These are phyloP conservation scores for Typhlichthys subterraneus DNA, from an alignment of 2,797 vertebrate species.

Conservation along the genomic window DNA sequence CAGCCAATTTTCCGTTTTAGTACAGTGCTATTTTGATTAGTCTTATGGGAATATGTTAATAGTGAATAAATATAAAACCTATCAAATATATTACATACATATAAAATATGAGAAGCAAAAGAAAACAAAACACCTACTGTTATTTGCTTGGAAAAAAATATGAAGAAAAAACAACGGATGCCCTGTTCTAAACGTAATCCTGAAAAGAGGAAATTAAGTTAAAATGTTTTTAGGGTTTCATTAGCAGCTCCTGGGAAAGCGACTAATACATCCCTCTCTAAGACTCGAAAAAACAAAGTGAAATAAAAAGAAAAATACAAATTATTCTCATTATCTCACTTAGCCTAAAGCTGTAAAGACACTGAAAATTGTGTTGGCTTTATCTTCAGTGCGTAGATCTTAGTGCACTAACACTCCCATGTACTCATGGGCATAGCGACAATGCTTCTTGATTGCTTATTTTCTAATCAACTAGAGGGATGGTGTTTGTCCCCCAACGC, in stretches of 20 bases:
- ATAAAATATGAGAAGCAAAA: too few relatives aligned
- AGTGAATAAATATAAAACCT: too few relatives aligned
- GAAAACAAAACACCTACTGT: too few relatives aligned
- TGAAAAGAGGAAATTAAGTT: conserved; percentile 34
- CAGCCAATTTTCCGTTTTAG: too few relatives aligned
- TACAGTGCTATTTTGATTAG: too few relatives aligned
- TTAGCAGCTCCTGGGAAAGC: conserved; percentile 25
- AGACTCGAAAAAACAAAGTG: conserved; percentile 16
- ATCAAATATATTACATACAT: too few relatives aligned
- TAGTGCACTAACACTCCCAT: conserved; percentile 65
- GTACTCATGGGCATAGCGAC: conserved; percentile 60
- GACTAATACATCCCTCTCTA: not conserved
- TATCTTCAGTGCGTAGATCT: conserved; percentile 63
- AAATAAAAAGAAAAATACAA: conserved; percentile 52
- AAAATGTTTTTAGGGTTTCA: not conserved
- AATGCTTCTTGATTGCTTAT: conserved; percentile 74
- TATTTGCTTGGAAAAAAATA: not conserved
- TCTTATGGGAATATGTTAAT: too few relatives aligned
- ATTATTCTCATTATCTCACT: conserved; percentile 65
- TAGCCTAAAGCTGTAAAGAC: conserved; percentile 51
- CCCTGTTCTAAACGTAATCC: conserved; percentile 13
- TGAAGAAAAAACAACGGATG: too few relatives aligned
- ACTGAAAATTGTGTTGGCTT: conserved; percentile 53
- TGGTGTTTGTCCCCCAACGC: conserved; percentile 76
- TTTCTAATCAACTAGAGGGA: conserved; percentile 81